Evolutionary conservation across 1,140 invertebrate genomes (phyloP), one percentile per base, ranked within the genome.

Genomic region (Amphibalanus amphitrite): DNA sequence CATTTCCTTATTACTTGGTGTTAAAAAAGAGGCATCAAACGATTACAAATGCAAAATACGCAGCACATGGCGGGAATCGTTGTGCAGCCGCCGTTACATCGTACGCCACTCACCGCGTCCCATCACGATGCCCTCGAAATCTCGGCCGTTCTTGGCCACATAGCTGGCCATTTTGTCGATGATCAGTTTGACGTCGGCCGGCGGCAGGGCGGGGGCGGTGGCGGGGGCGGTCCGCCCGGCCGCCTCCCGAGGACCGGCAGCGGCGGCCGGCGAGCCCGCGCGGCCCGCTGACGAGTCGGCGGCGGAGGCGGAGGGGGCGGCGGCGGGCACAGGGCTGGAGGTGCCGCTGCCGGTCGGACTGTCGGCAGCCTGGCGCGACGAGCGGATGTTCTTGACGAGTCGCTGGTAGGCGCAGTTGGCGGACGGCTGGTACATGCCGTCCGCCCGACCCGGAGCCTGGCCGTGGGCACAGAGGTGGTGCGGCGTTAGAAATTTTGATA

Each of bases 91-190:
- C n/a, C 20, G 40, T 67, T n/a, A 30, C 38, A 71, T 15, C 0
- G 64, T 0, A 74, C 67, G 38, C 17, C 28, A 74, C 74, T 76
- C 72, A 79, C 89, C 88, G 81, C 94, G 95, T 4, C 86, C 87
- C 77, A 87, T 88, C 0, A 97, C 89, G 33, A 92, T 90, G 17
- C 87, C 85, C 77, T 97, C 94, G 80, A 98, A 97, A 75, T 93
- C 90, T 69, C 87, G 84, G 0, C 95, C 95, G 82, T 97, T 97
- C 77, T 94, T 94, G 0, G 90, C 88, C 0, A 97, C 94, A 78
- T 97, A 97, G 72, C 88, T 88, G 1, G 94, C 93, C 87, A 97
- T 95, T 82, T 96, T 95, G 79, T 97, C 93, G 69, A 98, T 92
- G 13, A 97, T 90, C 65, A 90, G 84, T 77, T 91, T 87, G 10